These are phyloP conservation scores for Hypocryptadius cinnamomeus DNA, from an alignment of 2,113 vertebrate species.

Conservation along the genomic window DNA sequence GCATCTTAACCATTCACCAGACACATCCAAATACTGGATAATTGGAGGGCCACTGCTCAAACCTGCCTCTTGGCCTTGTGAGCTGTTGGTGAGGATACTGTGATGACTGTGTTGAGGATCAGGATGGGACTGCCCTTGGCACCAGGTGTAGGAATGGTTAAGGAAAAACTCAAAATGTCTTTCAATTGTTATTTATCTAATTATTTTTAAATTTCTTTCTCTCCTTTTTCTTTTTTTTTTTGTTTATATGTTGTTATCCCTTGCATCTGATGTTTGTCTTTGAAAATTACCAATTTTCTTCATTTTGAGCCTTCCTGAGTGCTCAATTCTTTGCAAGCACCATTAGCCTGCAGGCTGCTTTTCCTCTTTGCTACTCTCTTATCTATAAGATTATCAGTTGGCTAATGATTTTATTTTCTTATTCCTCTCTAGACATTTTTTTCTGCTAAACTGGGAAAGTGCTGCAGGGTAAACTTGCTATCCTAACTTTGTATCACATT, in stretches of 20 bases:
- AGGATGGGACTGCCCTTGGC: neutral
- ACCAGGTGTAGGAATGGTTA: neutral
- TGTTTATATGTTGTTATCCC: neutral
- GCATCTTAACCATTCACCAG: neutral
- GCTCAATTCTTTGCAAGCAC: neutral
- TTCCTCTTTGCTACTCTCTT: neutral
- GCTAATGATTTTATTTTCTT: neutral
- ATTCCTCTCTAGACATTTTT: neutral
- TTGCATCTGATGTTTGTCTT: neutral
- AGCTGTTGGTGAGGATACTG: neutral
- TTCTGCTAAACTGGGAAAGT: neutral
- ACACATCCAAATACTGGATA: neutral
- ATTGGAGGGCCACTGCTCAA: neutral
- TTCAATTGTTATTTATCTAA: neutral
- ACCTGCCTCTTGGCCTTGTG: neutral
- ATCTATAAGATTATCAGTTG: neutral
- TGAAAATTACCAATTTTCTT: conserved; percentile 5
- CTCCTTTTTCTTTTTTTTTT: neutral
- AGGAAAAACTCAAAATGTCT: neutral
- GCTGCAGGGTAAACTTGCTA: neutral
- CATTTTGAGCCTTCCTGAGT: neutral
- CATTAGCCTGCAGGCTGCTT: neutral
- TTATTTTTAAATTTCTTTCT: neutral
- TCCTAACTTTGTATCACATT: neutral
- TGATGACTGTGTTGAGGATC: neutral